phyloP scores from a whole-genome alignment of 2,113 vertebrate genomes.

The zebrafish (Danio rerio) region DNA sequence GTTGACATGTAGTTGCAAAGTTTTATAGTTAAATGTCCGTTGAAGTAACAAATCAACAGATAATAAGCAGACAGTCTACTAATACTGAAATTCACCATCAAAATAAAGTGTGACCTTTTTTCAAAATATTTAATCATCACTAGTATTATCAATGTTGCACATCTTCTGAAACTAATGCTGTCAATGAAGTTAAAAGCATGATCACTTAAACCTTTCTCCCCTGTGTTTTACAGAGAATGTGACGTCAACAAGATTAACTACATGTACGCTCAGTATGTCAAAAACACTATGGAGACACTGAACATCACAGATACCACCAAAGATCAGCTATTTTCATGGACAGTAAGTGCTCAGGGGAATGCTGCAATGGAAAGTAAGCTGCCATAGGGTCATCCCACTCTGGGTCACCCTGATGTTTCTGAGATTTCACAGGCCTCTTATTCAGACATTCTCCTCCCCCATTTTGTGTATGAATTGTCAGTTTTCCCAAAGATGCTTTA shows the following conservation, averaged over 20 bases:
- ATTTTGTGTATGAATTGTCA: neutral
- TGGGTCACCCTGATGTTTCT: slow-evolving; percentile 7
- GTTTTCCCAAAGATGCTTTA: neutral
- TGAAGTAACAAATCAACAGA: too few relatives aligned
- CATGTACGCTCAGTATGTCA: slow-evolving; percentile 95
- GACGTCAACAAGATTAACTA: slow-evolving; percentile 92
- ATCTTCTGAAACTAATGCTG: neutral
- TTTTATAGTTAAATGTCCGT: too few relatives aligned
- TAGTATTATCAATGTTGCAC: neutral
- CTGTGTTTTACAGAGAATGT: slow-evolving; percentile 76
- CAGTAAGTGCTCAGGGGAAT: slow-evolving; percentile 77
- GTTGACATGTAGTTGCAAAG: too few relatives aligned
- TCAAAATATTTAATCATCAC: neutral
- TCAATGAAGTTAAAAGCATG: neutral
- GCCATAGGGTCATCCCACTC: slow-evolving; percentile 7
- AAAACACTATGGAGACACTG: slow-evolving; percentile 91
- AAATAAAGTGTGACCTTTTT: too few relatives aligned
- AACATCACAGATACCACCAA: slow-evolving; percentile 89
- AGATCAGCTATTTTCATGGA: slow-evolving; percentile 91
- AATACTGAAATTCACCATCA: too few relatives aligned
- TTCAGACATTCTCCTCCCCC: neutral
- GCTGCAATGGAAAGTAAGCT: too few relatives aligned
- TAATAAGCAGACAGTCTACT: too few relatives aligned
- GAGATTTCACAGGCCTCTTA: neutral
- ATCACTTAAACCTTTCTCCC: slow-evolving; percentile 29